Percentiles rank a stretch among this genome's conserved stretches.
Evolutionary conservation across 2,113 vertebrate genomes (phyloP).

Genomic region (Ciconia stormi): DNA sequence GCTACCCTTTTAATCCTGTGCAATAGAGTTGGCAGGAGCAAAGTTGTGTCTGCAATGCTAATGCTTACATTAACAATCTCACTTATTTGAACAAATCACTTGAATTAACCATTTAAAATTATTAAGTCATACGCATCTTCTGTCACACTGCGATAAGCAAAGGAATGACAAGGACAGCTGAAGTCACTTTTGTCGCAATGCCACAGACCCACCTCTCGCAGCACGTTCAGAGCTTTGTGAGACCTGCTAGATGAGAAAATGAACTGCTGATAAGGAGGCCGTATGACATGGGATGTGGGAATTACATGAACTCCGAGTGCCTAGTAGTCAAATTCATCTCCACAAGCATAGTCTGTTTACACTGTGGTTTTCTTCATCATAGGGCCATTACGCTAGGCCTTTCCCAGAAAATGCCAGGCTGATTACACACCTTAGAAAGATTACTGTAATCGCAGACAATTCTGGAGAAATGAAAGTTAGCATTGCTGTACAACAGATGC

Average conservation of each 20-base stretch:
- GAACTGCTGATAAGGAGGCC: background rate
- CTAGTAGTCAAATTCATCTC: background rate
- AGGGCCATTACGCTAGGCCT: background rate
- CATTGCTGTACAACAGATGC: background rate
- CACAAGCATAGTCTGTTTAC: background rate
- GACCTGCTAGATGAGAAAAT: background rate
- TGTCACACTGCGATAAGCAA: background rate
- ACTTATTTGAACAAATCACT: background rate
- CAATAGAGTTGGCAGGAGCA: background rate
- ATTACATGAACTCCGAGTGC: background rate
- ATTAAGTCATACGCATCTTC: background rate
- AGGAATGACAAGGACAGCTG: background rate
- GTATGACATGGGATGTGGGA: background rate
- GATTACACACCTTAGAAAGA: background rate
- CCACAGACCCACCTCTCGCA: background rate
- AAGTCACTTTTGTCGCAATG: background rate
- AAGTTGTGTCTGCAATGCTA: background rate
- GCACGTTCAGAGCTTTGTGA: background rate
- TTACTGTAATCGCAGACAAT: background rate
- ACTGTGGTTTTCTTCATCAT: background rate
- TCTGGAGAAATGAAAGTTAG: background rate
- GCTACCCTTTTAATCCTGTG: background rate
- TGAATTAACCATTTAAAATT: background rate
- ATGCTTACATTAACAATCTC: background rate
- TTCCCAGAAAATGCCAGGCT: background rate